Evolutionary conservation across 2,797 vertebrate genomes (phyloP).

Genomic region (Menidia menidia): DNA sequence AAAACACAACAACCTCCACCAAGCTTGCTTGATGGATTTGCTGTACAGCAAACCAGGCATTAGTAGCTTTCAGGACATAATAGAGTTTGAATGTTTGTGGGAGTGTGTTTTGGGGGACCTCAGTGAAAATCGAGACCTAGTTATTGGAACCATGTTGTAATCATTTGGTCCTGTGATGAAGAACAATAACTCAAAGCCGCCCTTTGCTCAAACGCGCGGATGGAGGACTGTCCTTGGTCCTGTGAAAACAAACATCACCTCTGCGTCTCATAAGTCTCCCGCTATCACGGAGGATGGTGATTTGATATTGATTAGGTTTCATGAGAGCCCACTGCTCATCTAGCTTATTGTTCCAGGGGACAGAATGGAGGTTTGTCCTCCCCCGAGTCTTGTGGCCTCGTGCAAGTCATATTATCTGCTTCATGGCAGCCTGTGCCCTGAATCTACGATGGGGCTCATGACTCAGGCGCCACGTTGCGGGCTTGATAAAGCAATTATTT

Average conservation of each 20-base stretch:
- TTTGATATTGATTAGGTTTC: constrained; percentile 86
- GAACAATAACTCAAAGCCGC: constrained; percentile 77
- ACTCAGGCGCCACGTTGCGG: constrained; percentile 65
- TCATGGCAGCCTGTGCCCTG: constrained; percentile 56
- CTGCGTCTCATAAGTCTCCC: constrained; percentile 78
- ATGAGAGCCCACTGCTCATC: constrained; percentile 68
- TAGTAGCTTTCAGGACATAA: constrained; percentile 20
- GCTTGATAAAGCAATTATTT: constrained; percentile 81
- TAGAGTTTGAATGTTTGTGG: constrained; percentile 8
- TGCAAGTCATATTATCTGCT: constrained; percentile 67
- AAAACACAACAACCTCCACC: constrained; percentile 2
- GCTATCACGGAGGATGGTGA: constrained; percentile 75
- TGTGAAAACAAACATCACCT: constrained; percentile 76
- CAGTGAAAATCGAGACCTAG: constrained; percentile 41
- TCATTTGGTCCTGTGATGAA: constrained; percentile 73
- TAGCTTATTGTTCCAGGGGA: constrained; percentile 76
- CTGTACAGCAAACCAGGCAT: constrained; percentile 24
- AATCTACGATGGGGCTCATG: constrained; percentile 71
- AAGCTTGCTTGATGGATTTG: neutral
- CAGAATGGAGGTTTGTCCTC: constrained; percentile 60
- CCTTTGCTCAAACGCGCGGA: constrained; percentile 65
- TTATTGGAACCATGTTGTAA: constrained; percentile 61
- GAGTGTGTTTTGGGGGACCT: neutral
- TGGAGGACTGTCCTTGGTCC: constrained; percentile 69
- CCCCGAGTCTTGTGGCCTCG: constrained; percentile 66